Base-by-base conservation (phyloP, 2,888 invertebrate genomes). In the Eumacrocentrus americanus region DNA sequence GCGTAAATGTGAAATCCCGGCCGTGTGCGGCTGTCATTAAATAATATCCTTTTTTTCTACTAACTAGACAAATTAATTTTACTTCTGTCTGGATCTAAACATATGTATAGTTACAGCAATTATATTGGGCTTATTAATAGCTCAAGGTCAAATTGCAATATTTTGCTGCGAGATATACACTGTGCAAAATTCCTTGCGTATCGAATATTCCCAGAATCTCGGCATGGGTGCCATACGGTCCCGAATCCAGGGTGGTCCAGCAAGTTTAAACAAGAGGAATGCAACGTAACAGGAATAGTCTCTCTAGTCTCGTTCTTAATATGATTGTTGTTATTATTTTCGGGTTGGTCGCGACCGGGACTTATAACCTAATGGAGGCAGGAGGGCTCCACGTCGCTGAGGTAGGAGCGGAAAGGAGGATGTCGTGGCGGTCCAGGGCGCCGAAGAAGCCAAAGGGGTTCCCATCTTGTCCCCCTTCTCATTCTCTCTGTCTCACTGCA, bases 221-320 rank as follows among this genome's bases (percentile, higher is more conserved):
- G 69, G 72, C 72, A 73, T 75, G 75, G 71, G 74, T 74, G 74
- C 75, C 70, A 66, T 70, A 68, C 64, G 65, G 69, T 68, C 70
- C 66, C 57, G 69, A 64, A 68, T 67, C 72, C 79, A 72, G 79
- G 80, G 80, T 80, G 80, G 80, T 80, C 80, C 79, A 62, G 69
- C 77, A 70, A 76, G 72, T 76, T 77, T 74, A 69, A 72, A 73
- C 74, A 71, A 74, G 71, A 72, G 77, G 80, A 80, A 80, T 80
- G 79, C 76, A 75, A 76, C 73, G 69, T 74, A 76, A 79, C 77
- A 79, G 75, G 75, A 77, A 80, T 78, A 76, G 77, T 77, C 73
- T 66, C 71, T 74, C 74, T 74, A 74, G 75, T 71, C 73, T 70
- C 72, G 58, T 72, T 71, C 72, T 73, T 73, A 71, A 73, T 74